A percentile compares a stretch with the other conserved stretches of the same genome.
These are phyloP conservation scores for Lucinisca nassula DNA, from an alignment of 2,888 invertebrate genomes.

Conservation along the genomic window DNA sequence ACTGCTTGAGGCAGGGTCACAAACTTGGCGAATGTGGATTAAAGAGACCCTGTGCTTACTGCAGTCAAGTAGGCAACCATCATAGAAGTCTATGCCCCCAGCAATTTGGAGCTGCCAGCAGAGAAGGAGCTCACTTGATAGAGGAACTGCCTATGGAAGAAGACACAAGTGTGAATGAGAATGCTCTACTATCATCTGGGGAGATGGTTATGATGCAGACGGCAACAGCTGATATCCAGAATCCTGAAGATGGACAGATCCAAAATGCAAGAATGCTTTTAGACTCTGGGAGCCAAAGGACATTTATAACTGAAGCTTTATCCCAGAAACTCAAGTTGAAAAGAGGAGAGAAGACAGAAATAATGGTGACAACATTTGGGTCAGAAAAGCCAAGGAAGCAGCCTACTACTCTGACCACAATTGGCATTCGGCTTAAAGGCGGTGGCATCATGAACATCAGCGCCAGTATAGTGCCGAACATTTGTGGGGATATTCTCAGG, in stretches of 20 bases:
- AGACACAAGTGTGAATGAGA: neutral
- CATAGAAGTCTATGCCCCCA: neutral
- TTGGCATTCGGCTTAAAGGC: neutral
- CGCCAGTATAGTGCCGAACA: neutral
- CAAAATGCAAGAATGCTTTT: constrained; percentile 3
- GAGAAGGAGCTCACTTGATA: neutral
- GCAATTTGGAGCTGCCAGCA: neutral
- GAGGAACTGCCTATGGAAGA: neutral
- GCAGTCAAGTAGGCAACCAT: neutral
- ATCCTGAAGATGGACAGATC: neutral
- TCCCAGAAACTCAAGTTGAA: neutral
- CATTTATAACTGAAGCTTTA: constrained; percentile 16
- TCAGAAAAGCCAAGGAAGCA: neutral
- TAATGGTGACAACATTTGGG: constrained; percentile 37
- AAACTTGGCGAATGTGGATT: no score
- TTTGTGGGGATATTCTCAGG: neutral
- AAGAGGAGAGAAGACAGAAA: neutral
- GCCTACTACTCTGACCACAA: neutral
- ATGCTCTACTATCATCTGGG: neutral
- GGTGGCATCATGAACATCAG: neutral
- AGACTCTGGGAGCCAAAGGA: constrained; percentile 16
- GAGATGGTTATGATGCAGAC: constrained; percentile 24
- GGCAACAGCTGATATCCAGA: neutral
- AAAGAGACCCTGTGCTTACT: neutral
- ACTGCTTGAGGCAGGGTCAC: no score